Conservation (phyloP, 2,113 vertebrate genomes). For the Psephotus haematonotus region DNA sequence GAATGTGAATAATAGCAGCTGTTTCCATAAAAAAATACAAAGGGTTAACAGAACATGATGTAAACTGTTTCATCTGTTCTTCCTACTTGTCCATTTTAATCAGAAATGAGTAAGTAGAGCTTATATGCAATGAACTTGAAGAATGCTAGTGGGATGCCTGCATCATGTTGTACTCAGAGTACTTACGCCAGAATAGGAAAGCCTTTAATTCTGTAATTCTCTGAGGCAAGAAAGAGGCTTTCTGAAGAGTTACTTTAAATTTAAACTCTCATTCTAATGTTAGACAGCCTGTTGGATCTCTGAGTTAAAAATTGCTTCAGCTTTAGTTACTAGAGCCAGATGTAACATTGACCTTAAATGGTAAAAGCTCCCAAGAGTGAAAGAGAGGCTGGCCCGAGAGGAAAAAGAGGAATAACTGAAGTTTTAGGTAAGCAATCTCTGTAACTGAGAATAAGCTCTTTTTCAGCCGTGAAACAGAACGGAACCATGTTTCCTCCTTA, state of each 20-base stretch:
- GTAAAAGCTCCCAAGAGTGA: slow-evolving; percentile 99
- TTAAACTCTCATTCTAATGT: slow-evolving; percentile 70
- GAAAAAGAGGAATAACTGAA: slow-evolving; percentile 81
- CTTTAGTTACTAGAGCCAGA: slow-evolving; percentile 83
- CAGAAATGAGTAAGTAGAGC: slow-evolving; percentile 51
- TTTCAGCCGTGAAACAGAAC: slow-evolving; percentile 65
- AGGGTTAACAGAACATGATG: slow-evolving; percentile 54
- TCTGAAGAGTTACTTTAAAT: slow-evolving; percentile 68
- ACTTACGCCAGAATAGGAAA: slow-evolving; percentile 37
- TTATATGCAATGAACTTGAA: slow-evolving; percentile 38
- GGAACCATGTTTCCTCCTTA: slow-evolving; percentile 69
- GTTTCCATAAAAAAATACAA: not conserved
- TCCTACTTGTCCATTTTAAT: slow-evolving; percentile 60
- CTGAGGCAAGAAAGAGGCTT: slow-evolving; percentile 21
- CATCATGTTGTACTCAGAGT: not conserved
- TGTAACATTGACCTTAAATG: slow-evolving; percentile 99
- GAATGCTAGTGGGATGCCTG: slow-evolving; percentile 46
- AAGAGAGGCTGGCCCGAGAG: slow-evolving; percentile 89
- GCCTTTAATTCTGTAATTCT: slow-evolving; percentile 37
- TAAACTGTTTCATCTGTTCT: slow-evolving; percentile 54
- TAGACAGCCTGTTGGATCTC: slow-evolving; percentile 57
- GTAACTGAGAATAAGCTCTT: slow-evolving; percentile 80
- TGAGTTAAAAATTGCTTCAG: slow-evolving; percentile 73
- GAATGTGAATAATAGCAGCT: not conserved
- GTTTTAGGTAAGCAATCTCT: slow-evolving; percentile 85